Conservation (phyloP, 1,140 invertebrate species). For the Listronotus bonariensis region DNA sequence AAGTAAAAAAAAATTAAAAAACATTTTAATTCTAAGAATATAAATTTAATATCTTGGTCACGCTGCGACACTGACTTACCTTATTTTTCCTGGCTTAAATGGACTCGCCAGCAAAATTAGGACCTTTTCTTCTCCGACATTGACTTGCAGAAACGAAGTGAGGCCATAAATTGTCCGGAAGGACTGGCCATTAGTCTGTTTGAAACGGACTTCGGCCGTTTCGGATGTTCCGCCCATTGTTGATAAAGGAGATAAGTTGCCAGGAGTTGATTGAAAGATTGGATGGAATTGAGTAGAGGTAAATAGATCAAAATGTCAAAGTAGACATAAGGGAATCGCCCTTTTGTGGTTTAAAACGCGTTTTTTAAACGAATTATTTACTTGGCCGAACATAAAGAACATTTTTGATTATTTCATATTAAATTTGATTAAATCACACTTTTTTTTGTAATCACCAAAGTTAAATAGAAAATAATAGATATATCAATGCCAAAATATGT, state of each 20-base stretch:
- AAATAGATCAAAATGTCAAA: slow-evolving; percentile 35
- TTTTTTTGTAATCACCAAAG: too few species aligned
- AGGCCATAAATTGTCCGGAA: slow-evolving; percentile 49
- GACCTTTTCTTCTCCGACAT: slow-evolving; percentile 44
- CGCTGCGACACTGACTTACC: slow-evolving; percentile 6
- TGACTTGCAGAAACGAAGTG: slow-evolving; percentile 46
- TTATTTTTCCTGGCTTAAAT: slow-evolving; percentile 13
- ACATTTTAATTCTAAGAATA: too few species aligned
- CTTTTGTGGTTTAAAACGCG: not conserved
- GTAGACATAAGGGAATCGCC: slow-evolving; percentile 1
- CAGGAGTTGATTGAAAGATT: slow-evolving; percentile 35
- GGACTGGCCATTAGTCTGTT: slow-evolving; percentile 52
- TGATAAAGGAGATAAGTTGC: slow-evolving; percentile 26
- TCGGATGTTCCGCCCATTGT: slow-evolving; percentile 33
- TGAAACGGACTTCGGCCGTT: slow-evolving; percentile 42
- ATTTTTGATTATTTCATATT: too few species aligned
- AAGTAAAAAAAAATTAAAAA: too few species aligned
- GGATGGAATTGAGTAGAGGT: slow-evolving; percentile 32
- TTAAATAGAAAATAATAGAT: too few species aligned
- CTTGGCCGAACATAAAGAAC: too few species aligned
- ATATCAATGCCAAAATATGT: too few species aligned
- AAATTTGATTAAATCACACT: too few species aligned
- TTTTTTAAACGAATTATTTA: not conserved
- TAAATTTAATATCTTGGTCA: not conserved
- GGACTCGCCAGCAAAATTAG: slow-evolving; percentile 20